phyloP scores from a whole-genome alignment of 2,888 invertebrate genomes.

The Macaria liturata region DNA sequence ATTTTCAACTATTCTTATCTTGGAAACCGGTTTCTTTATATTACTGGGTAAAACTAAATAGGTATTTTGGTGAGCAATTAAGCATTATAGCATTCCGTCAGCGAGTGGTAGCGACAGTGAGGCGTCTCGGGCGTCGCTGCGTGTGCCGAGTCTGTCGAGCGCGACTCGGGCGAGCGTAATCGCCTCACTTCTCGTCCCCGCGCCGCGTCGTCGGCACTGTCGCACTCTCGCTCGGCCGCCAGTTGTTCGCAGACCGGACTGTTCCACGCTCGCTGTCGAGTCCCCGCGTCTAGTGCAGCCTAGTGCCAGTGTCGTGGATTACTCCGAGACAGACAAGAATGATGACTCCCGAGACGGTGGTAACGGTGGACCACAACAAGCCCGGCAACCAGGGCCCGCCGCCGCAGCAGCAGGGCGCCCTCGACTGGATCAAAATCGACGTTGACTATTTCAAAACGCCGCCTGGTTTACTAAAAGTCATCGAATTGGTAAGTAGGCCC shows the following conservation, averaged over 20 bases:
- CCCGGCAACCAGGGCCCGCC: conserved; percentile 61
- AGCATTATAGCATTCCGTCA: conserved; percentile 49
- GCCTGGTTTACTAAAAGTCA: conserved; percentile 91
- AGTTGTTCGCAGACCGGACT: conserved; percentile 69
- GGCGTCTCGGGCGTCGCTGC: conserved; percentile 16
- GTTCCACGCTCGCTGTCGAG: conserved; percentile 66
- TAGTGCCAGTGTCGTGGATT: conserved; percentile 70
- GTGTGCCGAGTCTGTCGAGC: not conserved
- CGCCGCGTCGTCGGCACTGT: conserved; percentile 27
- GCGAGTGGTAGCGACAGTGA: conserved; percentile 25
- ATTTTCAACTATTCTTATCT: conserved; percentile 7
- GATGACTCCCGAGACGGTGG: conserved; percentile 94
- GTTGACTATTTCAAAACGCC: conserved; percentile 90
- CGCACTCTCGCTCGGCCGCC: conserved; percentile 41
- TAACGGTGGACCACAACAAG: conserved; percentile 89
- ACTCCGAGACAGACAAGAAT: conserved; percentile 56
- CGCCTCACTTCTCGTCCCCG: conserved; percentile 50
- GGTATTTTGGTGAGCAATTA: conserved; percentile 19
- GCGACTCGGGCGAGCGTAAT: conserved; percentile 35
- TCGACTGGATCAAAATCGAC: conserved; percentile 90
- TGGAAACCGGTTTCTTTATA: conserved; percentile 17
- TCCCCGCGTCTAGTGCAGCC: conserved; percentile 65
- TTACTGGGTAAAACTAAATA: not conserved
- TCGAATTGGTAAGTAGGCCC: conserved; percentile 88
- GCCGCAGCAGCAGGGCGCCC: conserved; percentile 75